Base-by-base conservation (phyloP, 2,113 vertebrate genomes). In the Gorilla gorilla region DNA sequence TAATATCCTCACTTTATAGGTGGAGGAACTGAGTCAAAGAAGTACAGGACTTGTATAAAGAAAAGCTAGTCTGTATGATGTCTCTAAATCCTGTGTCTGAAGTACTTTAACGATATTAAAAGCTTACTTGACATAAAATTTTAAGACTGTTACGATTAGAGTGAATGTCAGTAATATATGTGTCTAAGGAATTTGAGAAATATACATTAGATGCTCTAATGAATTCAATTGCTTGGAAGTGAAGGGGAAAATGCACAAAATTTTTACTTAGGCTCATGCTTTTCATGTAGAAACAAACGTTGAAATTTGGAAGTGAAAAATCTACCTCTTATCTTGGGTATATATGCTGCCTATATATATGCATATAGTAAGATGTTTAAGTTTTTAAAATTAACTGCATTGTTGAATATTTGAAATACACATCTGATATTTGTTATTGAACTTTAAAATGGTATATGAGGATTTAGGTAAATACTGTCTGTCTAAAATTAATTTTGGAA, bases 361-460 rank as follows among this genome's bases (percentile, higher is more conserved):
- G 48, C 64, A 90, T 38, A 90, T n/a, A 76, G 30, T 22, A 95
- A 88, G 89, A 94, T 75, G 8, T 86, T 95, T 94, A 70, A 40
- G 78, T 48, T 22, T 35, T 84, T 38, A 80, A 81, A 73, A 80
- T 84, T 45, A 61, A 90, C 52, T 78, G 25, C 84, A 73, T 80
- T 97, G 57, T 90, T 82, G 27, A 93, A 70, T 92, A 35, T 88
- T 94, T n/a, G 55, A 73, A 75, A 86, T 90, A 79, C 48, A 5
- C 91, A 92, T 89, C 52, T 95, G 84, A 96, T 98, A 96, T 97
- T 98, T 98, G 76, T 96, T 97, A 11, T 64, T 97, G 78, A 97
- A 92, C 52, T 95, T 23, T 81, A 97, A 97, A 96, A 97, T 97
- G 0, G 89, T 95, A 59, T 68, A 55, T 95, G 66, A 84, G 86